Evolutionary conservation across 1,140 invertebrate species (phyloP), one percentile per base, ranked within the genome.

Genomic region (Anoplolepis gracilipes): DNA sequence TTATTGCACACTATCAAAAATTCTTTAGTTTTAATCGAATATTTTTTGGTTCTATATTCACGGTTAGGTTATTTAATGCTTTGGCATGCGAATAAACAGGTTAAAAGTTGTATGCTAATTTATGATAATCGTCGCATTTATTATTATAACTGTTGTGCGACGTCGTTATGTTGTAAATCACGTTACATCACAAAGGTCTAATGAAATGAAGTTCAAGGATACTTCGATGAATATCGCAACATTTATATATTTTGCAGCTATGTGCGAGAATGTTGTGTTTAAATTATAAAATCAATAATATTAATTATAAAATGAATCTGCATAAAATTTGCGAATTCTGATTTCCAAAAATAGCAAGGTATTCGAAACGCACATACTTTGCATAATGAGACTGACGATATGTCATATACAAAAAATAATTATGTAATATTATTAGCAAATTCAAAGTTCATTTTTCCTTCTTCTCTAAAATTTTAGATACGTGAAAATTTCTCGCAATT

Each of bases 181-280:
- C 64, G 10, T 81, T 72, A 39, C 28, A 6, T 70, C 25, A 70
- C 28, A 53, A 70, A 70, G 49, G 36, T 72, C 25, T 55, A 30
- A 70, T 59, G 57, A 81, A 81, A 30, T 81, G 33, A 72, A 72
- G 78, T 81, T 81, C 65, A 81, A 70, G 78, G 78, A 81, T 49
- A 19, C 53, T 81, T 30, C 0, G 19, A 57, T 70, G 53, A 57
- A 81, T 81, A 46, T 65, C 39, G 11, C 61, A 78, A 78, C 11
- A 42, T 8, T 1, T 42, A 13, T 33, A 13, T 13, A 46, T 10
- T 22, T 78, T 6, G 30, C 30, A 55, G 13, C 10, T 42, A 28
- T 30, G 8, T 16, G 4, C 13, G 13, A 13, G 13, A 65, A 19
- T 3, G 13, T 53, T 36, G 30, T 16, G 8, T 36, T 46, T 46